Conservation (phyloP, 2,113 vertebrate species). For the Pluvialis apricaria region DNA sequence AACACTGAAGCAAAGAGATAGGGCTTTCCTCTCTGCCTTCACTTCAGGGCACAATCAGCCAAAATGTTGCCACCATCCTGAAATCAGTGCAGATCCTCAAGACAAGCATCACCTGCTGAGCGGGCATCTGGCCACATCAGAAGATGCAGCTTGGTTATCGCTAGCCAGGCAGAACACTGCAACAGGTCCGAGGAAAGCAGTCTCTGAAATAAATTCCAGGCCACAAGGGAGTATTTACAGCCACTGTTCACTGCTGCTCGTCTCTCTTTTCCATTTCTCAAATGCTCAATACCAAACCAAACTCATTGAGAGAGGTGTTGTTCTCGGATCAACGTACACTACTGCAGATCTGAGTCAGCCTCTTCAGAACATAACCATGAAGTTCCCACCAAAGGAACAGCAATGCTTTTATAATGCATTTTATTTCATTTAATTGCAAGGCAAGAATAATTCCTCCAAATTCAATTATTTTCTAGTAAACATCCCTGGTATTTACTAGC, state of each 20-base stretch:
- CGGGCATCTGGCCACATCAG: not conserved
- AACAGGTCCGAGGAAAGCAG: not conserved
- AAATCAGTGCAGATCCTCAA: not conserved
- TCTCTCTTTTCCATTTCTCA: not conserved
- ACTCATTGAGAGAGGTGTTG: not conserved
- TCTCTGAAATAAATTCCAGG: not conserved
- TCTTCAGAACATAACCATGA: not conserved
- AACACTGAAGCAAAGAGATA: not conserved
- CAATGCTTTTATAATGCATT: not conserved
- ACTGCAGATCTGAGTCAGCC: not conserved
- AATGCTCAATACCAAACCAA: not conserved
- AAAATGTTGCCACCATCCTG: not conserved
- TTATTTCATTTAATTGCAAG: not conserved
- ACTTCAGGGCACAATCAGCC: not conserved
- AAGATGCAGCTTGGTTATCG: not conserved
- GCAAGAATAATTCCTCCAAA: not conserved
- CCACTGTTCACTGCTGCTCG: not conserved
- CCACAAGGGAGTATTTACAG: not conserved
- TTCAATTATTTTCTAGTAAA: not conserved
- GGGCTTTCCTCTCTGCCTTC: not conserved
- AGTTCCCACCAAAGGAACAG: not conserved
- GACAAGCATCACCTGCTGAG: not conserved
- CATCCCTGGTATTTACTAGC: not conserved
- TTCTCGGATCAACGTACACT: rapidly evolving
- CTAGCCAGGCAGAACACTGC: not conserved